Conservation (phyloP, 1,140 invertebrate genomes). For the Aethina tumida region DNA sequence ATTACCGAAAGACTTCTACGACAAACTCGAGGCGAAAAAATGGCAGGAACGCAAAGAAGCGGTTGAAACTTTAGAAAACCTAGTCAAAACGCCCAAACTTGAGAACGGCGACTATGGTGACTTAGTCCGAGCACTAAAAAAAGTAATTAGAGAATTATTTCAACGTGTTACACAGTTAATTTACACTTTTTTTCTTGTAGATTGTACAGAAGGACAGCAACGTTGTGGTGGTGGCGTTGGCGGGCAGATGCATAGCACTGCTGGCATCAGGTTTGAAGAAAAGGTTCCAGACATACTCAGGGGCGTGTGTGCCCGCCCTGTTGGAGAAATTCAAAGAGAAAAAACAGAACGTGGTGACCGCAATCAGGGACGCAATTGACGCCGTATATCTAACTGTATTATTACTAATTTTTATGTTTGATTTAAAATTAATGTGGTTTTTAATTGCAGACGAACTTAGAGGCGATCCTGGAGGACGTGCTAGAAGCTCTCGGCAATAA, state of each 20-base stretch:
- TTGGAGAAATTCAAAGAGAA: conserved; percentile 98
- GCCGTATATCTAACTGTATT: conserved; percentile 73
- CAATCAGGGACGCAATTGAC: conserved; percentile 86
- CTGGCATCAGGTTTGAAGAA: conserved; percentile 82
- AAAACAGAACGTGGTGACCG: conserved; percentile 80
- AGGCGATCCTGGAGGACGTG: conserved; percentile 78
- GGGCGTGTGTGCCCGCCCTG: conserved; percentile 66
- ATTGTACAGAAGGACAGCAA: conserved; percentile 90
- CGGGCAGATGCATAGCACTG: conserved; percentile 73
- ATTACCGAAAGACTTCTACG: conserved; percentile 92
- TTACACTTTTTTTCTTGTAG: conserved; percentile 37
- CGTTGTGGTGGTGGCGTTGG: conserved; percentile 83
- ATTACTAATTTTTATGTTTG: conserved; percentile 3
- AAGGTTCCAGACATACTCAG: conserved; percentile 76
- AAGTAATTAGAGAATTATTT: conserved; percentile 48
- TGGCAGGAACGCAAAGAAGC: conserved; percentile 95
- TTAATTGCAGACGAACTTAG: conserved; percentile 63
- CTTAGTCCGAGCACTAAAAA: conserved; percentile 77
- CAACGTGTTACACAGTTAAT: conserved; percentile 1
- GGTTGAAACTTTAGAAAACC: conserved; percentile 67
- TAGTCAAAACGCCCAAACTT: conserved; percentile 74
- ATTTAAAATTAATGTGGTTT: conserved; percentile 4
- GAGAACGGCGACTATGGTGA: conserved; percentile 90
- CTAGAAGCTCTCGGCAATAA: conserved; percentile 83
- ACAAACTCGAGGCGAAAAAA: conserved; percentile 92